Evolutionary conservation across 2,113 vertebrate genomes (phyloP).

Genomic region (Melanerpes formicivorus): DNA sequence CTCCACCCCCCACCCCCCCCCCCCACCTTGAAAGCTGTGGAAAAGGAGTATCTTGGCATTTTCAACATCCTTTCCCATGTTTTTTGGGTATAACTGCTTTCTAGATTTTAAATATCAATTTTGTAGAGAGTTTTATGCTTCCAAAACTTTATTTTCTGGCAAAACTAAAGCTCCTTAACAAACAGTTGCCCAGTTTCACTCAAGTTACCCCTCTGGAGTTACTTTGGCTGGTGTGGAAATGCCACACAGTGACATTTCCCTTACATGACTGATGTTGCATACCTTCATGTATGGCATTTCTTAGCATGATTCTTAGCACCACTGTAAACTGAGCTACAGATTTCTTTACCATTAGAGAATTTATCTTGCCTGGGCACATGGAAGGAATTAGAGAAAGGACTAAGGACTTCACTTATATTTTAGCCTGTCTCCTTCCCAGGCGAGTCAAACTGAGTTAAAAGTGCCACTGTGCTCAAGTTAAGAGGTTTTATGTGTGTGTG

Average conservation of each 20-base stretch:
- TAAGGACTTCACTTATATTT: constrained; percentile 30
- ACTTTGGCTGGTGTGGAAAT: constrained; percentile 55
- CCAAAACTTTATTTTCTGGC: constrained; percentile 15
- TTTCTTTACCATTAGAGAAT: constrained; percentile 35
- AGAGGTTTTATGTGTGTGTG: constrained; percentile 64
- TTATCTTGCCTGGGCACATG: constrained; percentile 41
- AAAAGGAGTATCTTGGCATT: constrained; percentile 2
- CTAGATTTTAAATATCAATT: constrained; percentile 23
- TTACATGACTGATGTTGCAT: constrained; percentile 58
- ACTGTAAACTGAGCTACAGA: constrained; percentile 40
- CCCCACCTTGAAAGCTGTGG: neutral
- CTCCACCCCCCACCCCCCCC: too few relatives aligned
- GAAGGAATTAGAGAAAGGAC: constrained; percentile 45
- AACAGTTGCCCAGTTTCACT: constrained; percentile 21
- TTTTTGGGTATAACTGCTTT: constrained; percentile 7
- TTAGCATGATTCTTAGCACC: constrained; percentile 43
- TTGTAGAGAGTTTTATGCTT: constrained; percentile 31
- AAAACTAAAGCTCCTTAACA: neutral
- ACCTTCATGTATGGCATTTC: constrained; percentile 53
- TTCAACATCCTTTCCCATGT: constrained; percentile 25
- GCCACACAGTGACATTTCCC: constrained; percentile 62
- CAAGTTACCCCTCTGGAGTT: constrained; percentile 31
- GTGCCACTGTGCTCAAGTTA: constrained; percentile 57
- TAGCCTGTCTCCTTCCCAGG: neutral
- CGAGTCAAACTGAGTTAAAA: constrained; percentile 13